Percentiles rank a stretch among this genome's conserved stretches.
phyloP scores from a whole-genome alignment of 2,888 invertebrate genomes.

The Plutella xylostella region DNA sequence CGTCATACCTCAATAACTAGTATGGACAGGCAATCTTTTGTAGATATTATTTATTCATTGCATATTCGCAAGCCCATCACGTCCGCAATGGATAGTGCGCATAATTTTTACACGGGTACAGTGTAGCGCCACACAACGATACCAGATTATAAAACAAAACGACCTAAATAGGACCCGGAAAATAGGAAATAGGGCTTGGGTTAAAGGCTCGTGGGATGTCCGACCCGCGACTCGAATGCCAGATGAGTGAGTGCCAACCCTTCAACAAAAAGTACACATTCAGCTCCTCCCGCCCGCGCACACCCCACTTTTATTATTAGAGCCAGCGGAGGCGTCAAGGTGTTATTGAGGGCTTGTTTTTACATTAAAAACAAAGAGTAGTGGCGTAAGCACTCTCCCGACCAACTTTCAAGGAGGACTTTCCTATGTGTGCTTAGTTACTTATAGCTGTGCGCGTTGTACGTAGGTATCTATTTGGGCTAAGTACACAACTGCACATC shows the following conservation, averaged over 20 bases:
- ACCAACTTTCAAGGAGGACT: too few species aligned
- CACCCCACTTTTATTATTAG: not conserved
- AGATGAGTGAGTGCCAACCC: conserved; percentile 40
- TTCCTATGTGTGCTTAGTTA: too few species aligned
- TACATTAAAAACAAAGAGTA: too few species aligned
- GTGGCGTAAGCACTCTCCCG: too few species aligned
- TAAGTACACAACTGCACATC: too few species aligned
- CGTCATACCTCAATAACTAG: not conserved
- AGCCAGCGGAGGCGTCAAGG: not conserved
- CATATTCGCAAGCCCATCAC: conserved; percentile 56
- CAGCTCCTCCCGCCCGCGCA: not conserved
- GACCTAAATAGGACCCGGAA: conserved; percentile 61
- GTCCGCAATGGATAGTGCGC: conserved; percentile 59
- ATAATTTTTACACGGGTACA: conserved; percentile 61
- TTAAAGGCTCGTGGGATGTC: conserved; percentile 57
- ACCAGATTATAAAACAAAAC: conserved; percentile 67
- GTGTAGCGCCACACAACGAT: conserved; percentile 58
- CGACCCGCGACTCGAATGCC: conserved; percentile 57
- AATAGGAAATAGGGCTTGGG: conserved; percentile 59
- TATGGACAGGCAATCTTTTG: conserved; percentile 5
- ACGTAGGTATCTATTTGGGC: too few species aligned
- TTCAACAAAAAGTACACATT: conserved; percentile 5
- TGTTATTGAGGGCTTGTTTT: conserved; percentile 2
- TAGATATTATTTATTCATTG: conserved; percentile 44
- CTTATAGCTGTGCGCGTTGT: too few species aligned